Conservation (phyloP, 2,888 invertebrate genomes). For the Cloeon dipterum region DNA sequence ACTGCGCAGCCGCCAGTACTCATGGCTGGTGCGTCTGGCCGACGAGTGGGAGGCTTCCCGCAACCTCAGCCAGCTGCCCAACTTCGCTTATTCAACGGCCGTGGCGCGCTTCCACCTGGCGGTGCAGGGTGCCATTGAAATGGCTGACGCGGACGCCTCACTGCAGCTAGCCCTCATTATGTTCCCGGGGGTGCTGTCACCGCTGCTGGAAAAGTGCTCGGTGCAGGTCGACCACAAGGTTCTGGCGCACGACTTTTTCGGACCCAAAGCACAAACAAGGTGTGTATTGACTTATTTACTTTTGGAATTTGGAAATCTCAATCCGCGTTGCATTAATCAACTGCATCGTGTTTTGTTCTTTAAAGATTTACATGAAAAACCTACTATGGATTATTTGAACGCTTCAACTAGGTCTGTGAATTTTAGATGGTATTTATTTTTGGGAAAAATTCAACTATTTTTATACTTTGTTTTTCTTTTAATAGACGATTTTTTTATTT, state of each 20-base stretch:
- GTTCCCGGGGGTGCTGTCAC: slow-evolving; percentile 55
- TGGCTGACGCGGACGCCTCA: slow-evolving; percentile 29
- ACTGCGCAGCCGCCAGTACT: slow-evolving; percentile 44
- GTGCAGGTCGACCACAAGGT: slow-evolving; percentile 44
- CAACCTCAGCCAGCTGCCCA: slow-evolving; percentile 62
- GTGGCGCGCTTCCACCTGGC: slow-evolving; percentile 40
- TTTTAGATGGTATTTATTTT: no score
- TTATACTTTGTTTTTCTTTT: no score
- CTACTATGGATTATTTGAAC: no score
- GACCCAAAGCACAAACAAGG: slow-evolving; percentile 17
- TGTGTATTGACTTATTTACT: no score
- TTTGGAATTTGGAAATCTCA: no score
- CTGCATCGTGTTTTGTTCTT: no score
- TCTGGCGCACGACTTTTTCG: slow-evolving; percentile 26
- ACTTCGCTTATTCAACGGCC: slow-evolving; percentile 62
- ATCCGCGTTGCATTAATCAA: no score
- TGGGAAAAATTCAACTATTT: no score
- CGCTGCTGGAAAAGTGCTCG: slow-evolving; percentile 50
- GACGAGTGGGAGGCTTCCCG: slow-evolving; percentile 32
- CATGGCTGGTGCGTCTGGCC: slow-evolving; percentile 35
- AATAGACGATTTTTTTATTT: no score
- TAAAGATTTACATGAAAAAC: no score
- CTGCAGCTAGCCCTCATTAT: slow-evolving; percentile 56
- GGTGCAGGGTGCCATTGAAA: slow-evolving; percentile 12
- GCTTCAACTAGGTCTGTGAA: no score